A percentile compares a stretch with the other conserved stretches of the same genome.
Conservation (phyloP, 2,888 invertebrate genomes). For the Chaitophorus viminalis region DNA sequence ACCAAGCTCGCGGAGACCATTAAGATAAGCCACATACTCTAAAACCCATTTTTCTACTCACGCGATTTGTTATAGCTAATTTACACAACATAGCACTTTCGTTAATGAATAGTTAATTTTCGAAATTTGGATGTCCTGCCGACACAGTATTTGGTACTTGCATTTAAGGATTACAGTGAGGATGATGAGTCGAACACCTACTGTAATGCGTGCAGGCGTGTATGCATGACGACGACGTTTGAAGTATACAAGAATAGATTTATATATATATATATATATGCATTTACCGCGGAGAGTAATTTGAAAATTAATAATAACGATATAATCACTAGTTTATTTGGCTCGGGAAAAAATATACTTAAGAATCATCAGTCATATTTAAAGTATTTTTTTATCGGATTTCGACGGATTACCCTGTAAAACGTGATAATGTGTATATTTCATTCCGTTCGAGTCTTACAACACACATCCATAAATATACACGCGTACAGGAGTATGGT, state of each 20-base stretch:
- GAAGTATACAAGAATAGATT: no score
- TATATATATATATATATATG: no score
- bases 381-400: conserved; percentile 6
- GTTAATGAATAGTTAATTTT: neutral
- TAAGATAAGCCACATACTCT: conserved; percentile 2
- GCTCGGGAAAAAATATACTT: neutral
- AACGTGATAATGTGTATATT: neutral
- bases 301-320: conserved; percentile 5
- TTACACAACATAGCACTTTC: conserved; percentile 42
- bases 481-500: neutral
- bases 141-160: neutral
- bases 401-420: conserved; percentile 10
- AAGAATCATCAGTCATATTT: conserved; percentile 41
- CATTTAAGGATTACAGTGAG: neutral
- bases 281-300: neutral
- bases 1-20: neutral
- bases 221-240: neutral
- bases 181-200: neutral
- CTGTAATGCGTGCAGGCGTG: neutral
- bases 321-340: neutral
- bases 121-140: neutral
- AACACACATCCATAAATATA: neutral
- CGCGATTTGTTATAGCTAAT: neutral
- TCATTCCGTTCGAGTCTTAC: neutral
- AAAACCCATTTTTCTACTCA: conserved; percentile 6